Percentiles rank a stretch among this genome's conserved stretches.
Conservation (phyloP, 2,888 invertebrate genomes). For the Drosophila bunnanda region DNA sequence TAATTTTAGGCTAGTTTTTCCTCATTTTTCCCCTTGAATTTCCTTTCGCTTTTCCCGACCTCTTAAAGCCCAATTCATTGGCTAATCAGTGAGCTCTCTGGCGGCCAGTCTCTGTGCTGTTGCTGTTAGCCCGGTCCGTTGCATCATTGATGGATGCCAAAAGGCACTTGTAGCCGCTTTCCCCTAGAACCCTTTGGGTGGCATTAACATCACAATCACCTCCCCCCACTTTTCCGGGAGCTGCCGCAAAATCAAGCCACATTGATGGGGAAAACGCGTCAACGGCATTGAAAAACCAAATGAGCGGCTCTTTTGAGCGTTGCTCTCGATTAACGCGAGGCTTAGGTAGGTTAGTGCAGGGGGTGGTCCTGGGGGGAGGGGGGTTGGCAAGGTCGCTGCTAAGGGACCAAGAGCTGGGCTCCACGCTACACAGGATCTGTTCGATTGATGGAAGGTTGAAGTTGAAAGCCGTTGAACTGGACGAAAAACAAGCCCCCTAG, state of each 20-base stretch:
- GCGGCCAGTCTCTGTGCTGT: slow-evolving; percentile 1
- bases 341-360: too few species aligned
- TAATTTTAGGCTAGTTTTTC: neutral
- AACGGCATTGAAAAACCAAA: slow-evolving; percentile 57
- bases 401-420: neutral
- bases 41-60: neutral
- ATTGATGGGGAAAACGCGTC: slow-evolving; percentile 43
- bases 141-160: slow-evolving; percentile 62
- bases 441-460: slow-evolving; percentile 9
- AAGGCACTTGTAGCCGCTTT: slow-evolving; percentile 17
- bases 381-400: neutral
- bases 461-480: slow-evolving; percentile 12
- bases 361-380: neutral
- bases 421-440: neutral
- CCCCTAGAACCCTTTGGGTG: neutral
- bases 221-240: slow-evolving; percentile 1
- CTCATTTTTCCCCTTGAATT: neutral
- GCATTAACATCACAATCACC: neutral
- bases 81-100: slow-evolving; percentile 26
- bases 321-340: slow-evolving; percentile 65
- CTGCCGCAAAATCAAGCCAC: slow-evolving; percentile 49
- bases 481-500: slow-evolving; percentile 7
- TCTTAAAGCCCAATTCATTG: slow-evolving; percentile 5
- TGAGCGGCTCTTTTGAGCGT: slow-evolving; percentile 67
- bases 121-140: slow-evolving; percentile 41